Conservation (phyloP, 2,797 vertebrate species). For the Enteromius radiatus region DNA sequence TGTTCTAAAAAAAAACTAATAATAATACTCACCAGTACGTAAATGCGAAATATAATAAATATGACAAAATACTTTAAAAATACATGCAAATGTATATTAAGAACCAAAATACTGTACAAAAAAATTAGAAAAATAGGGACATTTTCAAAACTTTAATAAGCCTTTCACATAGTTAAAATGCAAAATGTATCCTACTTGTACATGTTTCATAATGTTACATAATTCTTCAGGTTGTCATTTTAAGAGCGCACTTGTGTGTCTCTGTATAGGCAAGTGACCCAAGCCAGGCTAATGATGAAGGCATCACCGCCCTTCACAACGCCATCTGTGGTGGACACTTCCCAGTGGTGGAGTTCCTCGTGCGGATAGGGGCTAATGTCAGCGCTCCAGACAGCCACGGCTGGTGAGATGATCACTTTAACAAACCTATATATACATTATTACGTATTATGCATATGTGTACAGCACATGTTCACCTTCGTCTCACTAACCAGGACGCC, state of each 20-base stretch:
- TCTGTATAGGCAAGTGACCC: conserved; percentile 84
- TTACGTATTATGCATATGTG: not conserved
- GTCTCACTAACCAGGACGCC: conserved; percentile 81
- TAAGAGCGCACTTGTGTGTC: not conserved
- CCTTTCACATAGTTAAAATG: not conserved
- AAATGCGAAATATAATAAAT: not conserved
- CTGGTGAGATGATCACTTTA: conserved; percentile 77
- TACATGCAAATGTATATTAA: not conserved
- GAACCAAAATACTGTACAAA: not conserved
- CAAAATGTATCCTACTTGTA: not conserved
- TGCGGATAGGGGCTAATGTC: conserved; percentile 85
- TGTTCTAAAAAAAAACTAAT: not conserved
- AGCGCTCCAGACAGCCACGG: conserved; percentile 91
- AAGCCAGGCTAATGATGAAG: conserved; percentile 91
- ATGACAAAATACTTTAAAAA: not conserved
- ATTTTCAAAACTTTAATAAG: not conserved
- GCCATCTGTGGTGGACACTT: conserved; percentile 90
- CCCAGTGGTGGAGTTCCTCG: conserved; percentile 86
- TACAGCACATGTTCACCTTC: not conserved
- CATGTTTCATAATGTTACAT: not conserved
- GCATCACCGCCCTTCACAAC: conserved; percentile 93
- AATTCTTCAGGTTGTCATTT: not conserved
- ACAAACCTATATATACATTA: not conserved
- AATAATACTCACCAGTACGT: not conserved
- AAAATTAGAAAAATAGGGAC: not conserved